A percentile compares a stretch with the other conserved stretches of the same genome.
phyloP scores from a whole-genome alignment of 2,888 invertebrate species.

The Caenorhabditis sp. region DNA sequence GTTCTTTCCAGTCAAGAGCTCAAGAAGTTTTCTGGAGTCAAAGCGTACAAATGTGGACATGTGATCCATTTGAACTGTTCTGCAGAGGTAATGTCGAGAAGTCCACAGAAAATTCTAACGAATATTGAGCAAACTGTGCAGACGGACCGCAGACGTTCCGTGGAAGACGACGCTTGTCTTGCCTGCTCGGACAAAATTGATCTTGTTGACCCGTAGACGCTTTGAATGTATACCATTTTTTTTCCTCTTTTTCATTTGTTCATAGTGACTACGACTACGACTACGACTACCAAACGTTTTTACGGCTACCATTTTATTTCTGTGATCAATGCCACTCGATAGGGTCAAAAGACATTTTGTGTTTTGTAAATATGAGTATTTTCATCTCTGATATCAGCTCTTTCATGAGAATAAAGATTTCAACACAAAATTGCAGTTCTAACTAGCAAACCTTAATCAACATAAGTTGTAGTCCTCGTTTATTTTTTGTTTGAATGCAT shows the following conservation, averaged over 20 bases:
- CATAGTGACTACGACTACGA: neutral
- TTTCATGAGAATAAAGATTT: too few species aligned
- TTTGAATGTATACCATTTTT: neutral
- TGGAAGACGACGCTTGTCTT: conserved; percentile 31
- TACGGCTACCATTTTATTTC: conserved; percentile 31
- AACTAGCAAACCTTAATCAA: too few species aligned
- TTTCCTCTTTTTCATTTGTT: too few species aligned
- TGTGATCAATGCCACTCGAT: conserved; percentile 40
- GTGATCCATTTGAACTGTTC: conserved; percentile 68
- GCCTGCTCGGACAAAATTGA: conserved; percentile 49
- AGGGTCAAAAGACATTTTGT: too few species aligned
- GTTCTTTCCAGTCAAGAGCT: conserved; percentile 15
- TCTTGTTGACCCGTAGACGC: neutral
- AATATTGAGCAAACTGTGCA: neutral
- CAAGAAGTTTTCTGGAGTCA: conserved; percentile 46
- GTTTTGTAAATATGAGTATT: too few species aligned
- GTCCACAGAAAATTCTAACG: neutral
- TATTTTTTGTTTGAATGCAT: too few species aligned
- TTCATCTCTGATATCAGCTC: neutral
- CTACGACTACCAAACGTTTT: neutral
- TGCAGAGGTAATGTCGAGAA: conserved; percentile 43
- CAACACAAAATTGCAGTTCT: too few species aligned
- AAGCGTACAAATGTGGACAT: conserved; percentile 74
- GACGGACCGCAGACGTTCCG: conserved; percentile 29
- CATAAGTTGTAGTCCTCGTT: too few species aligned